Base-by-base conservation (phyloP, 2,888 invertebrate species). In the Mayetiola destructor region DNA sequence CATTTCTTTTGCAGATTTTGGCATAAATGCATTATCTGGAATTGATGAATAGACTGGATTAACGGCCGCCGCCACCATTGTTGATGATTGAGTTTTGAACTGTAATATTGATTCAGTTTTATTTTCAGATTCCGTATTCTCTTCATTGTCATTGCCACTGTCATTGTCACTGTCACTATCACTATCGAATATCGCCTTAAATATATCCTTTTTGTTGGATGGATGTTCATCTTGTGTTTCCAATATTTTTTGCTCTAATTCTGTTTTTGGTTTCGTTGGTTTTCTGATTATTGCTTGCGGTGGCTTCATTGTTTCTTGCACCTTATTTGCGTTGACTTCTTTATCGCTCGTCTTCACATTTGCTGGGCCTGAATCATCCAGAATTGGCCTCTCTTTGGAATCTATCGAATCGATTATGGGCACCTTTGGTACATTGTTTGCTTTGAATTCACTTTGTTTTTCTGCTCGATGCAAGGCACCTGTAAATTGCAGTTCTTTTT, bases 111-210 rank as follows among this genome's bases (percentile, higher is more conserved):
- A 12, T 29, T 9, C 20, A 23, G 18, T 36, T 20, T 4, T 5
- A 3, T 4, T 18, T 1, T 16, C 27, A n/a, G 16, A 48, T 14
- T 57, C 14, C 12, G 9, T 1, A 20, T 42, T 20, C 16, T 23
- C 39, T 10, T 5, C 23, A 20, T 64, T 64, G 40, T 63, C 62
- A 58, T 70, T 69, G 37, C 71, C 71, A 30, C 63, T 66, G 54
- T 73, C 73, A 3, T 75, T 74, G 56, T 83, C 83, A 14, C 79
- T 77, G 63, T 84, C 87, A 65, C 84, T 85, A 59, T 88, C 87
- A 64, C 84, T 84, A 27, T 87, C 76, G 67, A 95, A 95, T 64
- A 95, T 89, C 0, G 90, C 85, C 70, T 88, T 89, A 66, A 91
- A 95, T 3, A 95, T 74, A 70, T 93, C 93, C 59, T 78, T 75